phyloP scores from a whole-genome alignment of 2,113 vertebrate genomes.

The Myiozetetes cayanensis region DNA sequence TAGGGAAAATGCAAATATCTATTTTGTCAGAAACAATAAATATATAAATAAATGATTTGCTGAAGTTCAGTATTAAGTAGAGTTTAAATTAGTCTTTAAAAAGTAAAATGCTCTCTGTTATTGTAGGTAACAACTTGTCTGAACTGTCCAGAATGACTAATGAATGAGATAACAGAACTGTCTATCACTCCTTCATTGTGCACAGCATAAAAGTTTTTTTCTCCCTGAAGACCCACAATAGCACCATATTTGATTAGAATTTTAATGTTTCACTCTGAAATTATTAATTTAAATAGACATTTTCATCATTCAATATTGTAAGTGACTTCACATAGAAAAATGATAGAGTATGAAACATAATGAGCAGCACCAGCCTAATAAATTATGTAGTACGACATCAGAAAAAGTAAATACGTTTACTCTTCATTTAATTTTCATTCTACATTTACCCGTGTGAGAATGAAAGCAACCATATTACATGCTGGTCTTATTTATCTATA shows the following conservation, averaged over 20 bases:
- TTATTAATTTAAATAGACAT: constrained; percentile 13
- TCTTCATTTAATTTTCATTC: not conserved
- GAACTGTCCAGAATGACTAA: constrained; percentile 59
- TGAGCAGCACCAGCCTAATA: constrained; percentile 7
- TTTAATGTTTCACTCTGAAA: constrained; percentile 13
- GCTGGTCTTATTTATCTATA: not conserved
- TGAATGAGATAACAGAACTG: constrained; percentile 54
- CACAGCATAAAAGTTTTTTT: not conserved
- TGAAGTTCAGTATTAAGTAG: not conserved
- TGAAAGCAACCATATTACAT: not conserved
- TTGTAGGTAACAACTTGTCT: constrained; percentile 21
- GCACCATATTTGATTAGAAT: constrained; percentile 52
- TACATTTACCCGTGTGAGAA: not conserved
- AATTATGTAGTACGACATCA: not conserved
- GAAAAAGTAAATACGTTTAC: not conserved
- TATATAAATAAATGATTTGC: not conserved
- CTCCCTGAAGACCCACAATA: not conserved
- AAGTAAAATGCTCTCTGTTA: constrained; percentile 28
- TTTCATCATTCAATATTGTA: constrained; percentile 6
- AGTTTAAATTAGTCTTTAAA: constrained; percentile 9
- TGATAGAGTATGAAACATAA: not conserved
- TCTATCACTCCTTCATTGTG: constrained; percentile 52
- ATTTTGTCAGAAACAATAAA: not conserved
- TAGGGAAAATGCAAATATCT: not conserved
- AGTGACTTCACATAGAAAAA: not conserved